These are phyloP conservation scores for Drosophila quinaria DNA, from an alignment of 2,888 invertebrate genomes.

Conservation along the genomic window DNA sequence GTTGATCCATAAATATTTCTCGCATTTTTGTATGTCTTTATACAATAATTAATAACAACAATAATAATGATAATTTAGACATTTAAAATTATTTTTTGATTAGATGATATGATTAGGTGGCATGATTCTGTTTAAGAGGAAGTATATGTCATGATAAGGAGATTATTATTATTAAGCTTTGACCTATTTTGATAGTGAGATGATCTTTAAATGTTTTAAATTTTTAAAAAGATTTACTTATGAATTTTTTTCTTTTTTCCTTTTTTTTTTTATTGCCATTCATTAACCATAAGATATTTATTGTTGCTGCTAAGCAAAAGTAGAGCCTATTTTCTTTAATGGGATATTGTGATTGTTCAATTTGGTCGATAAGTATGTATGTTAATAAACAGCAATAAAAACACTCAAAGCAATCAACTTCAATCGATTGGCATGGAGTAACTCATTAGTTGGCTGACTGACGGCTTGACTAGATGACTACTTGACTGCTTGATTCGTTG, in stretches of 20 bases:
- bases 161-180: not conserved
- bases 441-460: constrained; percentile 20
- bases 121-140: not conserved
- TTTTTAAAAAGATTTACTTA: not conserved
- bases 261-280: constrained; percentile 8
- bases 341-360: constrained; percentile 46
- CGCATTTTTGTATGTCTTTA: too few species aligned
- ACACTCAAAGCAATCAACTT: constrained; percentile 61
- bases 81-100: not conserved
- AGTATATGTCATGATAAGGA: not conserved
- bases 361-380: constrained; percentile 49
- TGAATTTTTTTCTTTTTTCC: not conserved
- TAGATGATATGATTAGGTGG: too few species aligned
- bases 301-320: constrained; percentile 23
- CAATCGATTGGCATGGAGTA: constrained; percentile 49
- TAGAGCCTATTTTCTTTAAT: constrained; percentile 39
- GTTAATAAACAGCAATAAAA: constrained; percentile 48
- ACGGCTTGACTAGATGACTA: constrained; percentile 16
- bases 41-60: too few species aligned
- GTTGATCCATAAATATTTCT: too few species aligned
- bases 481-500: constrained; percentile 35
- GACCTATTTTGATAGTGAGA: not conserved
- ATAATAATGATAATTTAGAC: too few species aligned
- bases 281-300: constrained; percentile 12
- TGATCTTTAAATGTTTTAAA: not conserved